Percentiles rank a stretch among this genome's conserved stretches.
phyloP scores from a whole-genome alignment of 1,140 invertebrate genomes.

The Melipona quadrifasciata region DNA sequence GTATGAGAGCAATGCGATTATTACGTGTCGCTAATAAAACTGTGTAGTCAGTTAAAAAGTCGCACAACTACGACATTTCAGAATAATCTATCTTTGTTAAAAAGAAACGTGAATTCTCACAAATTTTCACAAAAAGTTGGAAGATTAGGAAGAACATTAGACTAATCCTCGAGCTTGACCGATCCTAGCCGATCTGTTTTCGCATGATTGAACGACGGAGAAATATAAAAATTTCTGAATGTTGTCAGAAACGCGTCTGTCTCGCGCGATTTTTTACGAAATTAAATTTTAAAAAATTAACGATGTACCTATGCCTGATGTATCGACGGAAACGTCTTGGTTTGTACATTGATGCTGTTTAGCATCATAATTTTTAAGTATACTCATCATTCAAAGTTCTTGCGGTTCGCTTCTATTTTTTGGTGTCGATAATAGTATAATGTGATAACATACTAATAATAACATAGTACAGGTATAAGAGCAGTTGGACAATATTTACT shows the following conservation, averaged over 20 bases:
- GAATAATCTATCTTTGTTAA: too few relatives aligned
- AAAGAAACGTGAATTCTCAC: too few relatives aligned
- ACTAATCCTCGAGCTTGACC: background rate
- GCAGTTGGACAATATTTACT: background rate
- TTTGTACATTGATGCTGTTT: conserved; percentile 9
- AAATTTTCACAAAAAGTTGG: background rate
- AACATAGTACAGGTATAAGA: too few relatives aligned
- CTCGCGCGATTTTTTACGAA: conserved; percentile 4
- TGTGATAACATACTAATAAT: too few relatives aligned
- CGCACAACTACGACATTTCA: background rate
- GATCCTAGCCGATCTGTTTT: background rate
- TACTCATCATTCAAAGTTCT: background rate
- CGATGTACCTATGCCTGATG: background rate
- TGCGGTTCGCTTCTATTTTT: background rate
- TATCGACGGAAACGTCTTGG: background rate
- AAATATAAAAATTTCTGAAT: background rate
- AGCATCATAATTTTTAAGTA: background rate
- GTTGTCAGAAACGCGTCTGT: background rate
- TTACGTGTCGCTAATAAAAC: background rate
- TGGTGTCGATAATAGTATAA: too few relatives aligned
- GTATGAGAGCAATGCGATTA: background rate
- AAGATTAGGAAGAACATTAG: background rate
- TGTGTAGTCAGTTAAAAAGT: background rate
- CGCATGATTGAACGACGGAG: too few relatives aligned
- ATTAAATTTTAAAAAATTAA: conserved; percentile 27